Evolutionary conservation across 2,888 invertebrate genomes (phyloP), one percentile per base, ranked within the genome.

Genomic region (Parnassius apollo): DNA sequence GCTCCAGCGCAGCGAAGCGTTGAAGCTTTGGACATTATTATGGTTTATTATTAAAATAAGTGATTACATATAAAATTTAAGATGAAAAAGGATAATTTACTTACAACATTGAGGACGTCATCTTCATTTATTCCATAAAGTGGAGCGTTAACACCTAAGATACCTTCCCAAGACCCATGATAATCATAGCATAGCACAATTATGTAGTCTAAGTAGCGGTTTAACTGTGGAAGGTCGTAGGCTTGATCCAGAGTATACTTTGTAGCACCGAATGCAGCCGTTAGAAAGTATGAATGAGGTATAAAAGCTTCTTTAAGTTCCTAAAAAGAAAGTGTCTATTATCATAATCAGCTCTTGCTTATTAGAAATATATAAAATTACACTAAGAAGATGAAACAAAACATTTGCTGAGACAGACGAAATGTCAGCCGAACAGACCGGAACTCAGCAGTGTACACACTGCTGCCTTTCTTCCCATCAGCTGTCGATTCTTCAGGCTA

Each of bases 161-260:
- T 91, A 0, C 91, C 91, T 72, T 97, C 96, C 97, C 97, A 97
- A 9, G 95, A 93, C 0, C 97, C 97, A 70, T 97, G 96, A 80
- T 97, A 97, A 82, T 98, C 97, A 80, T 97, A 98, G 67, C 96
- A 95, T 96, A 97, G 97, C 78, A 97, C 93, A 71, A 97, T 96
- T 48, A 97, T 93, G 63, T 93, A 94, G 79, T 96, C 95, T 53
- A 96, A 79, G 76, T 95, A 94, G 1, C 93, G 83, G 13, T 94
- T 93, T 12, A 97, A 86, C 66, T 94, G 93, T 2, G 93, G 88
- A 9, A 97, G 92, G 78, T 97, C 95, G 75, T 97, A 97, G 0
- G 95, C 96, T 2, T 92, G 82, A 68, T 96, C 95, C 71, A 96
- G 95, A 0, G 95, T 95, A 49, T 92, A 89, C 75, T 94, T 94